Evolutionary conservation across 2,113 vertebrate genomes (phyloP), one percentile per base, ranked within the genome.

Genomic region (Gopherus flavomarginatus): DNA sequence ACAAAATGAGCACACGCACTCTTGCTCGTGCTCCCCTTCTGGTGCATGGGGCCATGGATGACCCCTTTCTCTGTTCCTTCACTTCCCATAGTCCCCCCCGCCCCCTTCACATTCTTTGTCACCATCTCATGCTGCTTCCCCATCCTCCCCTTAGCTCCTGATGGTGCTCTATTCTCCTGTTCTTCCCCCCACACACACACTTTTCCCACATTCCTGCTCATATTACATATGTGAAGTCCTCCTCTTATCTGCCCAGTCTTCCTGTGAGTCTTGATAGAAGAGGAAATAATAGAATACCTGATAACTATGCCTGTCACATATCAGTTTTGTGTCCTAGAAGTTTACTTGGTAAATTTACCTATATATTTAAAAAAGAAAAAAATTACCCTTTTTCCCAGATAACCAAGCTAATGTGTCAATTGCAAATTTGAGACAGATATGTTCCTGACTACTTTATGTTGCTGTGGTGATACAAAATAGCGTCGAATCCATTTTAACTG

Each of bases 161-260:
- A 2, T 0, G 0, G 7, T 47, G 38, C 35, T 50, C 10, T 52
- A 21, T 47, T 86, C 44, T 4, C 4, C 0, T 10, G 2, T 38
- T 79, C 52, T 52, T 47, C 83, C 53, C 2, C 5, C 24, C 81
- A 2, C 44, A 44, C 6, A 44, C 44, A 16, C 26, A 3, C 21
- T 8, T 52, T 78, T 6, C 3, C 47, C 29, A 24, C 38, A 19
- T 35, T 2, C 27, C 50, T 72, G 6, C 38, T 85, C 81, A 85
- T n/a, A n/a, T 56, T 72, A 78, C 2, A 0, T 4, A 29, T 85
- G 75, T 82, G 49, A 77, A 52, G 10, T 24, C 72, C 17, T 24
- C 1, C 1, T 13, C 72, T 22, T 44, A 31, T 49, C 26, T 50
- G 26, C 11, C 54, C 42, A 17, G 56, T 27, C 29, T 80, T 49